A percentile compares a stretch with the other conserved stretches of the same genome.
Conservation (phyloP, 2,888 invertebrate genomes). For the Ectropis crepuscularia region DNA sequence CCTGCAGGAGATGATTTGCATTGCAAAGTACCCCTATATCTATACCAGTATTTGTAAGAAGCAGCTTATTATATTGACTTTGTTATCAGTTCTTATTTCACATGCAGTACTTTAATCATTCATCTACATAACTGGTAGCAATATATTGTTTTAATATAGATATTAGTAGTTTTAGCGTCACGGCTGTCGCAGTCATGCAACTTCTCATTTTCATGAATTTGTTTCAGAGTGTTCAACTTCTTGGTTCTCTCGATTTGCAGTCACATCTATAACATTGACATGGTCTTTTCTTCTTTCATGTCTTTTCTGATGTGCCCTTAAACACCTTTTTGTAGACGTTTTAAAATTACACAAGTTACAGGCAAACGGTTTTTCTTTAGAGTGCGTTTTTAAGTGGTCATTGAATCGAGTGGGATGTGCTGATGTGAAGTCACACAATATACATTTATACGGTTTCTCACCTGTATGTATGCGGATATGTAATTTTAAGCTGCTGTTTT, state of each 20-base stretch:
- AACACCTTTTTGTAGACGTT: not conserved
- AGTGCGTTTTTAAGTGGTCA: not conserved
- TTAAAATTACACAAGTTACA: slow-evolving; percentile 4
- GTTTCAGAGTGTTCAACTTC: not conserved
- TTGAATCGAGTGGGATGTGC: not conserved
- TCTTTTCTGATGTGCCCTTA: not conserved
- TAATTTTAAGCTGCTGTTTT: too few species aligned
- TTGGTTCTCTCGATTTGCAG: not conserved
- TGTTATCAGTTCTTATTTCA: too few species aligned
- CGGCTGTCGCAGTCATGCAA: too few species aligned
- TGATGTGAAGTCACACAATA: not conserved
- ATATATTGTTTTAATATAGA: too few species aligned
- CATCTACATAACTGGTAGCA: too few species aligned
- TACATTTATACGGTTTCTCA: not conserved
- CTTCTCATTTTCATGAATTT: too few species aligned
- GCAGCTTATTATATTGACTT: too few species aligned
- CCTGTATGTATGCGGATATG: not conserved
- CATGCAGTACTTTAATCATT: too few species aligned
- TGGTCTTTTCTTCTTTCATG: not conserved
- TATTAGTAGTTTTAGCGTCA: too few species aligned
- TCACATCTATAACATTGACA: not conserved
- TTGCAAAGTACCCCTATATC: too few species aligned
- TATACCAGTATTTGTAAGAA: too few species aligned
- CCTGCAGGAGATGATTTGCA: too few species aligned
- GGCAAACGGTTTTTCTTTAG: not conserved